These are phyloP conservation scores for Labeo calbasu DNA, from an alignment of 2,797 vertebrate species.

Conservation along the genomic window DNA sequence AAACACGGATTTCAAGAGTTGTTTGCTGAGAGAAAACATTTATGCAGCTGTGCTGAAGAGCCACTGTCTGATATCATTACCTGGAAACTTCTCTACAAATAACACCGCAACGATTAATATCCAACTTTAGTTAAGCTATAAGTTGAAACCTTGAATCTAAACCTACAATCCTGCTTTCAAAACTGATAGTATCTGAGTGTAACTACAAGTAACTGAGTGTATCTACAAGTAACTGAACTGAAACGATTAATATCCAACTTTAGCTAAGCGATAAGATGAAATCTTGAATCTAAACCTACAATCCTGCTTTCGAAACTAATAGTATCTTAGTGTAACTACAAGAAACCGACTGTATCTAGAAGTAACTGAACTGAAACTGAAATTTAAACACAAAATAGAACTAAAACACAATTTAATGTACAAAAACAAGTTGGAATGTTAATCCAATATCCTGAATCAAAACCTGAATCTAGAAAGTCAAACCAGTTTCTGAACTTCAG, in stretches of 20 bases:
- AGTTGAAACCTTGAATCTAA: not conserved
- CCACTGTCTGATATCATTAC: not conserved
- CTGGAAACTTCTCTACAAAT: not conserved
- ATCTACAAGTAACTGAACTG: not conserved
- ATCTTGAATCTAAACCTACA: not conserved
- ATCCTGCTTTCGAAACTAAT: not conserved
- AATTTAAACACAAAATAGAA: not conserved
- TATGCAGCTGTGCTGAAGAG: slow-evolving; percentile 2
- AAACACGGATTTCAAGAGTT: slow-evolving; percentile 34
- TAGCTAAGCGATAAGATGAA: not conserved
- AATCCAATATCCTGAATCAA: not conserved
- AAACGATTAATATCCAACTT: too few relatives aligned
- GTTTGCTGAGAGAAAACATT: slow-evolving; percentile 53
- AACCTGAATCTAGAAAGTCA: not conserved
- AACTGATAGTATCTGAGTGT: too few relatives aligned
- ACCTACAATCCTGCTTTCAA: not conserved
- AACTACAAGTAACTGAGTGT: too few relatives aligned
- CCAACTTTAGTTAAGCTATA: too few relatives aligned
- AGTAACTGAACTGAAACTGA: not conserved
- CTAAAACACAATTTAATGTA: too few relatives aligned
- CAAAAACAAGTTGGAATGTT: too few relatives aligned
- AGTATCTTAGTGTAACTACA: too few relatives aligned
- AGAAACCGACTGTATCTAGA: too few relatives aligned
- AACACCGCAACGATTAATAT: not conserved
- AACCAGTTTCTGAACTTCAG: not conserved